phyloP scores from a whole-genome alignment of 2,113 vertebrate species.

The Hemibagrus wyckioides region DNA sequence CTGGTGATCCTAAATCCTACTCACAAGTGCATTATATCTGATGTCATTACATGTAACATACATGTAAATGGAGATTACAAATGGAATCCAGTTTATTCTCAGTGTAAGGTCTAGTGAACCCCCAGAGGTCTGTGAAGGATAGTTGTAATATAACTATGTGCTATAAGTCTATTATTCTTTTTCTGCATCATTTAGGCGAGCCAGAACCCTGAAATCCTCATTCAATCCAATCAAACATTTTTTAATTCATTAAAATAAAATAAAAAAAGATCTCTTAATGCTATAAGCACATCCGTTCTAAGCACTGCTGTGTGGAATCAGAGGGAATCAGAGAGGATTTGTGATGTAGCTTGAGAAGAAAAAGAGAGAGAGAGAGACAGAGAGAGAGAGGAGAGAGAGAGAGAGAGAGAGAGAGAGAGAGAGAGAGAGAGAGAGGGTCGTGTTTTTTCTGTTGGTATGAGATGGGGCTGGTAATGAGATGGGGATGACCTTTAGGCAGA shows the following conservation, averaged over 20 bases:
- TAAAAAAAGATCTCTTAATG: slow-evolving; percentile 21
- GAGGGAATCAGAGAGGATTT: slow-evolving; percentile 12
- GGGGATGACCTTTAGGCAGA: slow-evolving; percentile 51
- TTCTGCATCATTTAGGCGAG: neutral
- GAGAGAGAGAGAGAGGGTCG: slow-evolving; percentile 1
- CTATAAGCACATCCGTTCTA: neutral
- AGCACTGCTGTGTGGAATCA: neutral
- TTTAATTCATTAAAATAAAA: slow-evolving; percentile 5
- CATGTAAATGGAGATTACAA: too few relatives aligned
- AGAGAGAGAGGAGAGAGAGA: too few relatives aligned
- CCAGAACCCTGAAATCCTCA: neutral
- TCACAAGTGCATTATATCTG: neutral
- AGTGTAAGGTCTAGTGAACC: neutral
- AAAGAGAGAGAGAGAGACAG: neutral
- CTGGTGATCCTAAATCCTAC: neutral
- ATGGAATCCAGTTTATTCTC: neutral
- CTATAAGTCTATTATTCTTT: neutral
- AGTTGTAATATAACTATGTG: neutral
- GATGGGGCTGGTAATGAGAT: slow-evolving; percentile 53
- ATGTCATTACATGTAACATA: too few relatives aligned
- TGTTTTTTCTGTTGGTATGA: slow-evolving; percentile 45
- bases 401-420: neutral
- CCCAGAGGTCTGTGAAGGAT: neutral
- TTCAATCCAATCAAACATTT: neutral
- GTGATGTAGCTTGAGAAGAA: neutral